phyloP scores from a whole-genome alignment of 2,888 invertebrate genomes.

The Lepidochitona cinerea region DNA sequence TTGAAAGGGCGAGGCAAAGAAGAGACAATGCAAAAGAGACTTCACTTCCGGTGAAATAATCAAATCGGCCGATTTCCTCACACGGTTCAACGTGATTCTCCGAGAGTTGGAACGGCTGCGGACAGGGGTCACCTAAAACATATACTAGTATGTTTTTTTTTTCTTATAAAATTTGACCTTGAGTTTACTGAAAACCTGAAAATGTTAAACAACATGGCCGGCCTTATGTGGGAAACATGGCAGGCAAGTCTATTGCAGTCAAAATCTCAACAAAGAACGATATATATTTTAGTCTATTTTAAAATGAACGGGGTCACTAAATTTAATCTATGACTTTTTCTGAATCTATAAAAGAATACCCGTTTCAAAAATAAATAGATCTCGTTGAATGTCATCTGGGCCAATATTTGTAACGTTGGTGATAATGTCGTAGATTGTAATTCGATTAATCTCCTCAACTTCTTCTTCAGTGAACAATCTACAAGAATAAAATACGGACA shows the following conservation, averaged over 20 bases:
- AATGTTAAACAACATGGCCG: too few species aligned
- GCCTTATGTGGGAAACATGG: too few species aligned
- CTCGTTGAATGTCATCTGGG: constrained; percentile 16
- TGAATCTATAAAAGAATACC: too few species aligned
- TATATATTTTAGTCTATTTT: too few species aligned
- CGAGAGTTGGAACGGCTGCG: constrained; percentile 90
- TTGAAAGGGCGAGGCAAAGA: constrained; percentile 85
- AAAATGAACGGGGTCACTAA: too few species aligned
- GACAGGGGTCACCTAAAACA: constrained; percentile 25
- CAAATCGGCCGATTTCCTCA: constrained; percentile 89
- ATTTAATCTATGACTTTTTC: too few species aligned
- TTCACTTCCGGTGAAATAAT: constrained; percentile 91
- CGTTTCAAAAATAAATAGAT: constrained; percentile 34
- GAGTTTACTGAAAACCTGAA: too few species aligned
- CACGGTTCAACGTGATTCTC: constrained; percentile 90
- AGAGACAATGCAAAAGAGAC: constrained; percentile 96
- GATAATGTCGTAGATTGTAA: constrained; percentile 86
- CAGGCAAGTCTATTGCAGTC: too few species aligned
- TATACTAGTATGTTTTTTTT: too few species aligned
- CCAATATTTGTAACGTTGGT: constrained; percentile 35
- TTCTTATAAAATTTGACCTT: too few species aligned
- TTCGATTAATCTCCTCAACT: constrained; percentile 84
- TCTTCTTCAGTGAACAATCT: constrained; percentile 90
- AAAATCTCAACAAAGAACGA: too few species aligned
- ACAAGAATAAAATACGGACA: too few species aligned